Conservation (phyloP, 2,888 invertebrate species). For the Gryllus longicercus region DNA sequence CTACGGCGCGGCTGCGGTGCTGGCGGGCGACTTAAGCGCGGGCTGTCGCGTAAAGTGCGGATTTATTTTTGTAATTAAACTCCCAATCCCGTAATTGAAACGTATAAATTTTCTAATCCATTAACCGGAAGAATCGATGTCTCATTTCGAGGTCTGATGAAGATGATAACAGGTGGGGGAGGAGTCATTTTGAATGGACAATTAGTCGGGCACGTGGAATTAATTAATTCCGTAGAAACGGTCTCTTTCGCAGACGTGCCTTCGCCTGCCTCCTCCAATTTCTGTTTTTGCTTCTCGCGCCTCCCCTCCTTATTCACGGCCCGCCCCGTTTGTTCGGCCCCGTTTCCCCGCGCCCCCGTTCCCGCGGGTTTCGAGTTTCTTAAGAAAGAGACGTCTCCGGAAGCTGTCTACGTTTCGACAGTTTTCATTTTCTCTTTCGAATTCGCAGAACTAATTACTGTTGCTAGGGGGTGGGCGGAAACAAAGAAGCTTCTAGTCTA, state of each 20-base stretch:
- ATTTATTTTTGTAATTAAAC: slow-evolving; percentile 2
- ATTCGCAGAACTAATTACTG: too few species aligned
- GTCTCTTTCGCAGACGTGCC: neutral
- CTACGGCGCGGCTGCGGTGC: too few species aligned
- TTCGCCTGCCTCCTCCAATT: neutral
- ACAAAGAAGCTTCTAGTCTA: too few species aligned
- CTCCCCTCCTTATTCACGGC: neutral
- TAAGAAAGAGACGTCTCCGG: too few species aligned
- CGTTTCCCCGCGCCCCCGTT: neutral
- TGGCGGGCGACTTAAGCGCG: too few species aligned
- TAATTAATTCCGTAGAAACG: slow-evolving; percentile 17
- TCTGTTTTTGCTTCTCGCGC: neutral
- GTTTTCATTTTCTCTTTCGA: too few species aligned
- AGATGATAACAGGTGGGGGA: slow-evolving; percentile 1
- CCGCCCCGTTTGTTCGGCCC: neutral
- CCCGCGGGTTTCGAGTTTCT: neutral
- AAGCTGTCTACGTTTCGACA: too few species aligned
- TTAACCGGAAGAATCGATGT: neutral
- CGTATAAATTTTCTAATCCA: neutral
- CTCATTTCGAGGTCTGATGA: slow-evolving; percentile 5
- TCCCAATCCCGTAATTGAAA: neutral
- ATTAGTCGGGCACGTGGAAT: neutral
- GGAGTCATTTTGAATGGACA: slow-evolving; percentile 10
- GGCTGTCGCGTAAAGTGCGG: neutral
- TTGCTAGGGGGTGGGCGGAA: too few species aligned